These are phyloP conservation scores for Chelon auratus DNA, from an alignment of 2,797 vertebrate species.

Conservation along the genomic window DNA sequence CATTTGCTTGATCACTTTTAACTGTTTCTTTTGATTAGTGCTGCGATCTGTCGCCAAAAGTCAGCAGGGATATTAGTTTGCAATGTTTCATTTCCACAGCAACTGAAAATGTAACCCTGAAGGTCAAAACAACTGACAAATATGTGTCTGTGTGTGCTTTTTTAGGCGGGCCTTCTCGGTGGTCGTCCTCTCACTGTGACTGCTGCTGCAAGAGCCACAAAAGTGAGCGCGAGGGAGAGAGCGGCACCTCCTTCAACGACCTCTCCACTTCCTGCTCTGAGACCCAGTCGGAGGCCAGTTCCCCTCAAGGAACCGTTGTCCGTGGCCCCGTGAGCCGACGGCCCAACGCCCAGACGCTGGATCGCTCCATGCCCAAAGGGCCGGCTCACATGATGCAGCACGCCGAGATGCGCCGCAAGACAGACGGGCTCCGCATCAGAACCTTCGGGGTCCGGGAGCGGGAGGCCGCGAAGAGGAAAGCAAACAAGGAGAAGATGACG, in stretches of 20 bases:
- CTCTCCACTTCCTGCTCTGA: conserved; percentile 98
- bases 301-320: conserved; percentile 96
- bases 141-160: conserved; percentile 33
- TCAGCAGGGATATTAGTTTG: conserved; percentile 1
- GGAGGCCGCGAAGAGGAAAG: conserved; percentile 92
- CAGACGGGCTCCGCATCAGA: conserved; percentile 94
- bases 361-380: conserved; percentile 91
- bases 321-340: conserved; percentile 91
- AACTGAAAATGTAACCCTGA: conserved; percentile 2
- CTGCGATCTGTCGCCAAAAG: conserved; percentile 49
- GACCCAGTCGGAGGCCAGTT: conserved; percentile 97
- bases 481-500: conserved; percentile 94
- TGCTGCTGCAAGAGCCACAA: conserved; percentile 98
- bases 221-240: conserved; percentile 94
- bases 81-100: no score
- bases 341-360: conserved; percentile 94
- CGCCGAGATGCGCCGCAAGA: conserved; percentile 92
- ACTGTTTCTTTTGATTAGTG: conserved; percentile 57
- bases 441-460: conserved; percentile 91
- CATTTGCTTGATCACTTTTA: conserved; percentile 52
- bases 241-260: conserved; percentile 96
- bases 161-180: conserved; percentile 92
- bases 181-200: conserved; percentile 95
- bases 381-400: conserved; percentile 90
- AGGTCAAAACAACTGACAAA: conserved; percentile 22